These are phyloP conservation scores for Brachionus manjavacas DNA, from an alignment of 1,140 invertebrate genomes.

Conservation along the genomic window DNA sequence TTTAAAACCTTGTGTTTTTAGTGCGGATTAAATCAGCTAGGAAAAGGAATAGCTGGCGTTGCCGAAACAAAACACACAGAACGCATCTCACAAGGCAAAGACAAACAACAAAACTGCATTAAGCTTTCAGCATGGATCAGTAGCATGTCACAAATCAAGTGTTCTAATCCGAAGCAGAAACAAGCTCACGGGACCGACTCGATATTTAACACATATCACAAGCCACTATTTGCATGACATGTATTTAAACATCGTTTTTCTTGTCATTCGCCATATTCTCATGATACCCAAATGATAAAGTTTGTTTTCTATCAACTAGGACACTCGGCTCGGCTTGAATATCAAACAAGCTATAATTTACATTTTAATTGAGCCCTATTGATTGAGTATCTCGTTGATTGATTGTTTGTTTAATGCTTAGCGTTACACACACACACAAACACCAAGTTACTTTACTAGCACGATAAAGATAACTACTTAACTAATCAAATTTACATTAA, in stretches of 20 bases:
- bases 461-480: conserved; percentile 32
- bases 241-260: neutral
- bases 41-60: neutral
- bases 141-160: neutral
- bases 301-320: conserved; percentile 8
- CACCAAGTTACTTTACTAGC: conserved; percentile 13
- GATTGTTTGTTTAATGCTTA: conserved; percentile 38
- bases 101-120: neutral
- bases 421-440: neutral
- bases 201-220: conserved; percentile 16
- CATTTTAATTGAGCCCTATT: conserved; percentile 34
- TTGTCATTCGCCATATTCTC: conserved; percentile 10
- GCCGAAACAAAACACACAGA: neutral
- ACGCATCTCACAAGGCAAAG: neutral
- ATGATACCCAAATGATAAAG: neutral
- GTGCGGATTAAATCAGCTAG: neutral
- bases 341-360: conserved; percentile 33
- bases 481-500: conserved; percentile 42
- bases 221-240: neutral
- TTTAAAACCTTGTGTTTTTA: neutral
- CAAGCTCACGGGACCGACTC: neutral
- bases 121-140: conserved; percentile 19
- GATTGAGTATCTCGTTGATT: conserved; percentile 37
- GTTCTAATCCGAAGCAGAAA: conserved; percentile 14
- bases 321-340: conserved; percentile 12